These are phyloP conservation scores for Sandelia bainsii DNA, from an alignment of 2,797 vertebrate genomes.

Conservation along the genomic window DNA sequence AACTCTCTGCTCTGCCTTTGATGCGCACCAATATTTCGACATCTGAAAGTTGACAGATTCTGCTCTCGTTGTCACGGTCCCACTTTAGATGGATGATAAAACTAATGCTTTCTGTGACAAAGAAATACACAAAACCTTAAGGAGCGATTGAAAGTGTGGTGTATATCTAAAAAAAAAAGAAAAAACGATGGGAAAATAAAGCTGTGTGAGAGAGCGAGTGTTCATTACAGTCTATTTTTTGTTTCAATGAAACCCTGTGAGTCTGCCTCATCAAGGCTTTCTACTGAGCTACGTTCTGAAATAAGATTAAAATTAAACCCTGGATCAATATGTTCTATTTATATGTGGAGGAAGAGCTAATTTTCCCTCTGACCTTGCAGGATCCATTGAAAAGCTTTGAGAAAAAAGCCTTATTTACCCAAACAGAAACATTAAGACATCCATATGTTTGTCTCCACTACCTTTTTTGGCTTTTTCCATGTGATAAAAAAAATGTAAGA, in stretches of 20 bases:
- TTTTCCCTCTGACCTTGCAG: conserved; percentile 71
- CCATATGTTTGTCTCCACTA: neutral
- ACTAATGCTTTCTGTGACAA: conserved; percentile 50
- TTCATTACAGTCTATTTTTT: conserved; percentile 59
- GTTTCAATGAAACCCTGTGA: conserved; percentile 63
- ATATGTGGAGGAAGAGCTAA: conserved; percentile 59
- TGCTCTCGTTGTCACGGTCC: conserved; percentile 34
- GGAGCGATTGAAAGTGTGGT: conserved; percentile 20
- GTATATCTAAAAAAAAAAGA: conserved; percentile 28
- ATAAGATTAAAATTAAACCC: conserved; percentile 84
- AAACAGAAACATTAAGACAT: conserved; percentile 31
- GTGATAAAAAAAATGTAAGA: conserved; percentile 15
- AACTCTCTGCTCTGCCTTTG: conserved; percentile 61
- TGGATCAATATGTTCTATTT: conserved; percentile 79
- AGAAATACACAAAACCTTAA: conserved; percentile 42
- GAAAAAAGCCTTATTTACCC: conserved; percentile 48
- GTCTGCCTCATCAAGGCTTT: conserved; percentile 71
- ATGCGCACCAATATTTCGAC: conserved; percentile 48
- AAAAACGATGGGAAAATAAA: conserved; percentile 49
- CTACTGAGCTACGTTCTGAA: conserved; percentile 61
- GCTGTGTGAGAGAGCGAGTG: conserved; percentile 48
- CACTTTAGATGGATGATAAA: conserved; percentile 54
- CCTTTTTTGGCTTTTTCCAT: neutral
- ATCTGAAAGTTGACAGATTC: conserved; percentile 61
- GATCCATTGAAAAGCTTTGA: conserved; percentile 41